Conservation (phyloP, 2,888 invertebrate genomes). For the Carpatolechia fugitivella region DNA sequence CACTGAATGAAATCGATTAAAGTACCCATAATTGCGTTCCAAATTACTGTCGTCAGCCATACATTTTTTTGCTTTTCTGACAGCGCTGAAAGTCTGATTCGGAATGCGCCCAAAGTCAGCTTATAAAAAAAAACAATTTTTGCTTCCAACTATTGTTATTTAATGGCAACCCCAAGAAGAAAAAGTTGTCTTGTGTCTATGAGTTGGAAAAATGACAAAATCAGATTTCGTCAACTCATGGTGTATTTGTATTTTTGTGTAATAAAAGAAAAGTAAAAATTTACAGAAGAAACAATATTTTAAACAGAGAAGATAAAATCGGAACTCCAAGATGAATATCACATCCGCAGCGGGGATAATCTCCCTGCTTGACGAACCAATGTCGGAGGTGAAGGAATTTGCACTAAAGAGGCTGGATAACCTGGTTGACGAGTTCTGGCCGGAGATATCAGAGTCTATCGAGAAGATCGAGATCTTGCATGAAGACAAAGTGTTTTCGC, state of each 20-base stretch:
- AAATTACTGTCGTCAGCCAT: no score
- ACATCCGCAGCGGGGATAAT: constrained; percentile 91
- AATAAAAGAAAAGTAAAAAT: constrained; percentile 10
- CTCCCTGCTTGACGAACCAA: constrained; percentile 96
- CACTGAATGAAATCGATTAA: no score
- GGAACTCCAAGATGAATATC: constrained; percentile 62
- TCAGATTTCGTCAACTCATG: constrained; percentile 70
- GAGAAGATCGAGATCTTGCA: constrained; percentile 98
- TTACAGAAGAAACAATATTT: constrained; percentile 16
- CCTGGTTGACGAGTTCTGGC: constrained; percentile 99
- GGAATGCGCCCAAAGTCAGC: no score
- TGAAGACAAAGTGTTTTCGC: constrained; percentile 92
- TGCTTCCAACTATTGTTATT: no score
- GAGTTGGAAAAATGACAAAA: constrained; percentile 40
- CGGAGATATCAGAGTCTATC: constrained; percentile 98
- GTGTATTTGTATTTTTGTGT: constrained; percentile 32
- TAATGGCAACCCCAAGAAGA: no score
- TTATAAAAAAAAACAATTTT: no score
- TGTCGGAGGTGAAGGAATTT: constrained; percentile 95
- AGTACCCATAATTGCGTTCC: no score
- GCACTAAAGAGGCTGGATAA: constrained; percentile 94
- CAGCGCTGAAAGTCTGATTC: no score
- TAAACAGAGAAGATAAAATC: not conserved
- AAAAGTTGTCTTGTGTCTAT: no score
- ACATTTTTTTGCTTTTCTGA: no score